Conservation (phyloP, 2,888 invertebrate species). For the Chydorus sphaericus region DNA sequence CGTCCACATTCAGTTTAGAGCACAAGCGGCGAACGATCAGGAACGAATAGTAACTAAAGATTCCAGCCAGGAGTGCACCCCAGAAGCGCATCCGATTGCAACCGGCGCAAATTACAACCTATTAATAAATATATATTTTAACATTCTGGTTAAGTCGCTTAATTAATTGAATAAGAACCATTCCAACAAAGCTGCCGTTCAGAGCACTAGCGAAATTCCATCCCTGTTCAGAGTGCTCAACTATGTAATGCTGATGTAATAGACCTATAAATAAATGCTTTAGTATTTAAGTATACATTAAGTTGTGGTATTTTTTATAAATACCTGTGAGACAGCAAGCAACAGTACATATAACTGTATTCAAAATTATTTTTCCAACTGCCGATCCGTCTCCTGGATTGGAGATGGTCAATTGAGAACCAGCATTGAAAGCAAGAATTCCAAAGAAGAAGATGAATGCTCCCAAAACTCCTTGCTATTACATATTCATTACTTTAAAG, state of each 20-base stretch:
- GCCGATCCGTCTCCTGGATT: conserved; percentile 30
- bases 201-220: conserved; percentile 35
- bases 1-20: too few species aligned
- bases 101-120: conserved; percentile 34
- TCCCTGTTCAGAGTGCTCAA: not conserved
- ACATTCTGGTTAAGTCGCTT: too few species aligned
- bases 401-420: conserved; percentile 31
- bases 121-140: conserved; percentile 16
- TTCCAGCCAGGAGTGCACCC: conserved; percentile 30
- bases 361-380: conserved; percentile 32
- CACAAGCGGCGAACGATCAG: conserved; percentile 24
- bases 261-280: conserved; percentile 8
- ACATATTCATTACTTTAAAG: not conserved
- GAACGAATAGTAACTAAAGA: conserved; percentile 30
- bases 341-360: conserved; percentile 34
- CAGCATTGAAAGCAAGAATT: conserved; percentile 40
- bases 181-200: conserved; percentile 36
- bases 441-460: conserved; percentile 38
- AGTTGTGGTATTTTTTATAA: too few species aligned
- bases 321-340: conserved; percentile 9
- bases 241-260: not conserved
- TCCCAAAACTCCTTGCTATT: conserved; percentile 35
- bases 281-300: too few species aligned
- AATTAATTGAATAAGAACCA: conserved; percentile 20
- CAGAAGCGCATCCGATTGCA: conserved; percentile 31